Percentiles rank a stretch among this genome's conserved stretches.
phyloP scores from a whole-genome alignment of 1,140 invertebrate species.

The Stratiolaelaps scimitus region DNA sequence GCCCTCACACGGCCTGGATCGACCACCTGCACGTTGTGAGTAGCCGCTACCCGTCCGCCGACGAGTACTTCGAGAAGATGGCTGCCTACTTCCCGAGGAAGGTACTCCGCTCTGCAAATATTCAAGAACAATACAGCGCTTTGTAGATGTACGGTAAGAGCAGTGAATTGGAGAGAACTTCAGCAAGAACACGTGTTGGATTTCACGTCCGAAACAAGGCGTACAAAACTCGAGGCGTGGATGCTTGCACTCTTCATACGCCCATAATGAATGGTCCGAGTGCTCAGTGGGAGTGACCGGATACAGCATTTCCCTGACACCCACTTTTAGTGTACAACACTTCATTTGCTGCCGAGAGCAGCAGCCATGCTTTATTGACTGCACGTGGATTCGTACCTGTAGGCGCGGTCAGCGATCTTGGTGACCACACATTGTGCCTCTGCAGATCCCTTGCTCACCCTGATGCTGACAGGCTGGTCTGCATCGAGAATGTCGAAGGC shows the following conservation, averaged over 20 bases:
- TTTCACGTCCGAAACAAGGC: too few relatives aligned
- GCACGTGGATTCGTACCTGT: constrained; percentile 22
- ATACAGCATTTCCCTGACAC: too few relatives aligned
- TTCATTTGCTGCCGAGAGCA: too few relatives aligned
- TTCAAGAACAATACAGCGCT: neutral
- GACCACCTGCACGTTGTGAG: constrained; percentile 57
- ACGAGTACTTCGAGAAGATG: constrained; percentile 50
- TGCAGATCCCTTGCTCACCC: constrained; percentile 11
- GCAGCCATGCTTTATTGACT: too few relatives aligned
- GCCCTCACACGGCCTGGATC: constrained; percentile 68
- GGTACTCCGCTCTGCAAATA: constrained; percentile 39
- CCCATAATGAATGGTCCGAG: too few relatives aligned
- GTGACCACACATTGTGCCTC: constrained; percentile 21
- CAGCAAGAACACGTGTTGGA: too few relatives aligned
- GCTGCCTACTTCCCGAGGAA: constrained; percentile 47
- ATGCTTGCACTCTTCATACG: too few relatives aligned
- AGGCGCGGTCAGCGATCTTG: constrained; percentile 4
- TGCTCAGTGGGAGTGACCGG: too few relatives aligned
- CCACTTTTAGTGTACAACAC: too few relatives aligned
- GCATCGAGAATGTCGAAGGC: constrained; percentile 1
- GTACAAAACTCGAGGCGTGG: too few relatives aligned
- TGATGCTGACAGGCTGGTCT: constrained; percentile 5
- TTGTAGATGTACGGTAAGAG: too few relatives aligned
- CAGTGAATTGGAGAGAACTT: too few relatives aligned
- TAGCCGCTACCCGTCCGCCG: constrained; percentile 36